Evolutionary conservation across 1,140 invertebrate genomes (phyloP).

Genomic region (Monochamus saltuarius): DNA sequence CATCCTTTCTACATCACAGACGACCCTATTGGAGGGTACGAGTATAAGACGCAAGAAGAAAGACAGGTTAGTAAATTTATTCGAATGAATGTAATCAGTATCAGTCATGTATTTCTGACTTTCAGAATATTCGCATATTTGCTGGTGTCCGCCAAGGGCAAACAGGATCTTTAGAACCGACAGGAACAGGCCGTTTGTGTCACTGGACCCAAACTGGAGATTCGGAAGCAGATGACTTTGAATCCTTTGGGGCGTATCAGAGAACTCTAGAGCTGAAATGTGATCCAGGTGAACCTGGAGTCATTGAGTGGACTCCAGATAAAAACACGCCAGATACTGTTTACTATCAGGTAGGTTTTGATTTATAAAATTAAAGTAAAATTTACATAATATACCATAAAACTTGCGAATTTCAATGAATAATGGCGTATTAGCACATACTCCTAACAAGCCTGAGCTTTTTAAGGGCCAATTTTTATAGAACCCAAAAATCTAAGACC

Average conservation of each 20-base stretch:
- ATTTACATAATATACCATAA: too few species aligned
- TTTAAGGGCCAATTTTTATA: too few species aligned
- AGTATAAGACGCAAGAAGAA: slow-evolving; percentile 81
- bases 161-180: slow-evolving; percentile 66
- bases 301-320: slow-evolving; percentile 87
- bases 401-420: too few species aligned
- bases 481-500: too few species aligned
- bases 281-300: slow-evolving; percentile 78
- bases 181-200: slow-evolving; percentile 77
- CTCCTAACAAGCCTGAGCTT: too few species aligned
- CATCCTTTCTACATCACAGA: slow-evolving; percentile 97
- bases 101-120: slow-evolving; percentile 18
- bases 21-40: slow-evolving; percentile 86
- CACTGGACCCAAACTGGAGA: slow-evolving; percentile 79
- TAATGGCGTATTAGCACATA: too few species aligned
- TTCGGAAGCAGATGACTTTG: slow-evolving; percentile 73
- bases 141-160: slow-evolving; percentile 72
- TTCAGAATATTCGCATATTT: slow-evolving; percentile 75
- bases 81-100: not conserved
- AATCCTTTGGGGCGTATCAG: slow-evolving; percentile 87
- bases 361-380: slow-evolving; percentile 22
- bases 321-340: slow-evolving; percentile 84
- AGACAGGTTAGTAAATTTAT: slow-evolving; percentile 49
- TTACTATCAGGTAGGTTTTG: slow-evolving; percentile 83
- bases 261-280: slow-evolving; percentile 78